Conservation (phyloP, 1,140 invertebrate genomes). For the Philopotamus ludificatus region DNA sequence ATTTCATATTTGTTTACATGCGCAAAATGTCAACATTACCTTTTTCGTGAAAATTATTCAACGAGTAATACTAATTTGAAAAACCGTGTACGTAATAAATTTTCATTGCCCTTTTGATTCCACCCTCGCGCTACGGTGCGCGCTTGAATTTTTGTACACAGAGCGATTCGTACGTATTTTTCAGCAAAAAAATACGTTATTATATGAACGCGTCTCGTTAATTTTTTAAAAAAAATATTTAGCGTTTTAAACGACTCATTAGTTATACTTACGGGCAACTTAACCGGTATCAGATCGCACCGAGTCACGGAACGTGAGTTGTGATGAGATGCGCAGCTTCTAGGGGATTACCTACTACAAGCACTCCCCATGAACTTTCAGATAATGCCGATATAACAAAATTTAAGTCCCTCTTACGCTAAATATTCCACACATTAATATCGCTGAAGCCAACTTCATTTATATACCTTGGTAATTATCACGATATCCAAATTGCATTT, state of each 20-base stretch:
- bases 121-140: background rate
- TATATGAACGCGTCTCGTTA: background rate
- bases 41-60: too few relatives aligned
- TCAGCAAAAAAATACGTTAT: too few relatives aligned
- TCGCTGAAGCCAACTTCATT: too few relatives aligned
- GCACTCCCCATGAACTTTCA: background rate
- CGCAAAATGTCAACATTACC: too few relatives aligned
- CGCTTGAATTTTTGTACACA: background rate
- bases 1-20: constrained; percentile 9
- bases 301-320: constrained; percentile 25
- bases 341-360: constrained; percentile 26
- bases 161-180: too few relatives aligned
- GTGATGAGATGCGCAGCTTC: constrained; percentile 33
- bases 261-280: constrained; percentile 33
- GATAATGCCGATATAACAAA: constrained; percentile 32
- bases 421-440: too few relatives aligned
- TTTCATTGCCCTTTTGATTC: constrained; percentile 18
- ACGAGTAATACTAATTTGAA: constrained; percentile 25
- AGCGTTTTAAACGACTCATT: constrained; percentile 33
- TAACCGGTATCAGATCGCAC: background rate
- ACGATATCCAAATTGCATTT: too few relatives aligned
- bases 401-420: too few relatives aligned
- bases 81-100: constrained; percentile 35
- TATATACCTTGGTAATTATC: too few relatives aligned
- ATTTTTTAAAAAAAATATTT: constrained; percentile 1